Evolutionary conservation across 2,113 vertebrate species (phyloP), one percentile per base, ranked within the genome.

Genomic region (Donacobius atricapilla): DNA sequence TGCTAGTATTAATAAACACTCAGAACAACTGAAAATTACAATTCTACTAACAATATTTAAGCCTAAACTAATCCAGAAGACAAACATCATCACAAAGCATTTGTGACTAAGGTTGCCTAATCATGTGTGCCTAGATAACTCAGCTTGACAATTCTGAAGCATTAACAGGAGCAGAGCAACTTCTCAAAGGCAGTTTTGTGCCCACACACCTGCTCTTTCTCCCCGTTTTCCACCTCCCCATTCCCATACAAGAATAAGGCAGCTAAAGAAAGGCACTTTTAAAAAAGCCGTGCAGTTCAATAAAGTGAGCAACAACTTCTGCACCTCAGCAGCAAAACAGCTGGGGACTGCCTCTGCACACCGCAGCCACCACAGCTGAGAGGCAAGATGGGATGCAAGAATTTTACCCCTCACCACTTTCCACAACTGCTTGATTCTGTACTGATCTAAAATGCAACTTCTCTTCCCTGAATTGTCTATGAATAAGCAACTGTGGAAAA

Each of bases 301-400:
- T 7, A 37, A 66, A n/a, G 39, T 20, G 13, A 60, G 25, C 10
- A 57, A 27, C 31, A 48, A 14, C 12, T 73, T 50, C 45, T 31
- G 44, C 45, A 48, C 22, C 5, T 66, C 57, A 57, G 56, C 24
- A 37, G 56, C 2, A 10, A 3, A 27, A 77, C 31, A 64, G 25
- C 39, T n/a, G 24, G n/a, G 27, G 33, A 24, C 25, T 21, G 30
- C n/a, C 44, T 60, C 48, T 54, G 60, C 70, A 50, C 57, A 70
- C 44, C 70, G 16, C 42, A 79, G 33, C 17, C 61, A 33, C 4
- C 21, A 5, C 25, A 71, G n/a, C 27, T 0, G 2, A 75, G 22
- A 39, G 31, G 23, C 27, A 56, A 50, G 56, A 18, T 0, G 1
- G 23, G 11, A 1, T 1, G 31, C 35, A 65, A 53, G 21, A 51